A percentile compares a stretch with the other conserved stretches of the same genome.
These are phyloP conservation scores for Crambe crambe DNA, from an alignment of 37 sponge, comb jelly and placozoan species.

Conservation along the genomic window DNA sequence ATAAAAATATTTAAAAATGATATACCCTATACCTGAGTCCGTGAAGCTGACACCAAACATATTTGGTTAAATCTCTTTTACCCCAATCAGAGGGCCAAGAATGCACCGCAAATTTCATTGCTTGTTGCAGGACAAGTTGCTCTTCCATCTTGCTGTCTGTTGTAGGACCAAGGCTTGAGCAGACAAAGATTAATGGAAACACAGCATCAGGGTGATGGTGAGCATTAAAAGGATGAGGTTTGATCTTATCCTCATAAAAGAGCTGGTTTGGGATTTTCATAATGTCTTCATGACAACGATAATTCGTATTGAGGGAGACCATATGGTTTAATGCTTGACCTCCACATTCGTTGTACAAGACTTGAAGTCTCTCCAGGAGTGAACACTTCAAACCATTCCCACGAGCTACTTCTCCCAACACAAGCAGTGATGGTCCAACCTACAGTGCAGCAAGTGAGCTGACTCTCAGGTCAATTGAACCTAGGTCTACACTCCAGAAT, in stretches of 20 bases:
- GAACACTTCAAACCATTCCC: slow-evolving; percentile 61
- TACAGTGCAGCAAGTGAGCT: too few relatives aligned
- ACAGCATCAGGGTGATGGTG: slow-evolving; percentile 35
- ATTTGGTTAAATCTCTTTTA: neutral
- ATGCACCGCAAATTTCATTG: neutral
- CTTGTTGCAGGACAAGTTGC: neutral
- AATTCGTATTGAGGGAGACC: slow-evolving; percentile 48
- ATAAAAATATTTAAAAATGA: neutral
- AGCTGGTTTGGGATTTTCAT: slow-evolving; percentile 39
- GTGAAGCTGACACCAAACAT: neutral
- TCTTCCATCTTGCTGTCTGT: slow-evolving; percentile 11
- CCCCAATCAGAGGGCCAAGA: slow-evolving; percentile 39
- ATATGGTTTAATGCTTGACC: neutral
- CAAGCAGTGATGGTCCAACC: slow-evolving; percentile 78
- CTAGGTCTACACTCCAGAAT: too few relatives aligned
- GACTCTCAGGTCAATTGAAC: too few relatives aligned
- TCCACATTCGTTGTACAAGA: slow-evolving; percentile 13
- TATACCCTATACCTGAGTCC: slow-evolving; percentile 44
- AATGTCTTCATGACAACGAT: slow-evolving; percentile 60
- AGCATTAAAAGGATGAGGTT: neutral
- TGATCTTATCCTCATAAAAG: slow-evolving; percentile 49
- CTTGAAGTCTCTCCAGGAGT: slow-evolving; percentile 52
- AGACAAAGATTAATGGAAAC: slow-evolving; percentile 63
- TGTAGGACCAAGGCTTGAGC: slow-evolving; percentile 12
- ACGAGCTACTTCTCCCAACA: slow-evolving; percentile 63